Evolutionary conservation across 2,113 vertebrate genomes (phyloP).

Genomic region (Origma solitaria): DNA sequence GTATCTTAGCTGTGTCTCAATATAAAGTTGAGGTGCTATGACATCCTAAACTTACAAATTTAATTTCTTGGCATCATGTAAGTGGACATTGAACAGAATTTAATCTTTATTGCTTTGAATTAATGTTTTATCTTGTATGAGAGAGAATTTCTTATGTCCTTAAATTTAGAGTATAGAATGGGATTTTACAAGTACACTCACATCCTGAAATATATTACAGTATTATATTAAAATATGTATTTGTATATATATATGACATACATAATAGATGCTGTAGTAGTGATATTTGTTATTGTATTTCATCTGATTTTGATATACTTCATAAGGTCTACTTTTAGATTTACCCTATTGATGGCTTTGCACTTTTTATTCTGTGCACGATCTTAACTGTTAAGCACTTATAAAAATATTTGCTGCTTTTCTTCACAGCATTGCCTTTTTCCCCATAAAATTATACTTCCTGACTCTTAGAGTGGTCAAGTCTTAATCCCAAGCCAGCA

Average conservation of each 20-base stretch:
- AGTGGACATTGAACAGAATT: not conserved
- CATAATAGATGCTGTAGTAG: not conserved
- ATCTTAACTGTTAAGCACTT: not conserved
- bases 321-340: not conserved
- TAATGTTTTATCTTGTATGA: not conserved
- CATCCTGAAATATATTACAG: not conserved
- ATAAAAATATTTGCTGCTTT: not conserved
- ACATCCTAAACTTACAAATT: not conserved
- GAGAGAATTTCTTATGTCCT: not conserved
- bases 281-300: not conserved
- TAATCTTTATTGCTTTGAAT: not conserved
- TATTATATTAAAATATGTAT: not conserved
- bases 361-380: not conserved
- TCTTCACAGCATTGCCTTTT: not conserved
- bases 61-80: not conserved
- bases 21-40: not conserved
- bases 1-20: not conserved
- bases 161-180: not conserved
- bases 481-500: not conserved
- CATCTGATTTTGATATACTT: not conserved
- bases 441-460: not conserved
- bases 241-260: not conserved
- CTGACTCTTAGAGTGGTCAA: conserved; percentile 2
- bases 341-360: not conserved
- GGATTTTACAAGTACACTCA: not conserved